Conservation (phyloP, 2,888 invertebrate genomes). For the Noctua pronuba region DNA sequence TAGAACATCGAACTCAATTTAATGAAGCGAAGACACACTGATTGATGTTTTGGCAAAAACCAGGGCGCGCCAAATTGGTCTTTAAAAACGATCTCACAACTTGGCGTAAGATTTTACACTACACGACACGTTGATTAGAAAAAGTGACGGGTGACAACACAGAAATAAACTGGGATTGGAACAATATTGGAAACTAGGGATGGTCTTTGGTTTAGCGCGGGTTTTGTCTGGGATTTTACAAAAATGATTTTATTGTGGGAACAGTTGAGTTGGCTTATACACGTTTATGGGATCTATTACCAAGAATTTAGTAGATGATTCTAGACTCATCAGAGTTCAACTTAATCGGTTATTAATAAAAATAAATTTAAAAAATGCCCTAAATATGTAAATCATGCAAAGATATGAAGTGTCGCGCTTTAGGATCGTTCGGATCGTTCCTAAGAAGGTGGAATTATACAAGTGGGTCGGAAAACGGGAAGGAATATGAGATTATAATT, state of each 20-base stretch:
- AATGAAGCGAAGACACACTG: slow-evolving; percentile 64
- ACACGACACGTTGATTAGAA: slow-evolving; percentile 60
- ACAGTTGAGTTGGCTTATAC: background rate
- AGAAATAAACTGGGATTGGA: slow-evolving; percentile 51
- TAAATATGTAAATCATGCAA: slow-evolving; percentile 45
- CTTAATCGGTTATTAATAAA: no score
- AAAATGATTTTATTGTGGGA: background rate
- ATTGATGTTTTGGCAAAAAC: slow-evolving; percentile 70
- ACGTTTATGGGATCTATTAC: background rate
- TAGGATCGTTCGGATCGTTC: slow-evolving; percentile 6
- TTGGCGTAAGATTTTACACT: slow-evolving; percentile 47
- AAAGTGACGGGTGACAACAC: slow-evolving; percentile 62
- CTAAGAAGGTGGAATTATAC: background rate
- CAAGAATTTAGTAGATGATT: background rate
- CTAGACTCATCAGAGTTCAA: background rate
- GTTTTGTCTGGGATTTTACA: background rate
- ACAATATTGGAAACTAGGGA: background rate
- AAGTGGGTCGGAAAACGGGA: slow-evolving; percentile 9
- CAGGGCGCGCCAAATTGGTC: slow-evolving; percentile 61
- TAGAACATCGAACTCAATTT: slow-evolving; percentile 61
- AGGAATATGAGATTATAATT: slow-evolving; percentile 18
- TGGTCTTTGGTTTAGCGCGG: background rate
- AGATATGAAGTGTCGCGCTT: slow-evolving; percentile 39
- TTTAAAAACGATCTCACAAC: slow-evolving; percentile 57
- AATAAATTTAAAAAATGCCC: no score